Evolutionary conservation across 1,140 invertebrate genomes (phyloP), one percentile per base, ranked within the genome.

Genomic region (Lordiphosa clarofinis): DNA sequence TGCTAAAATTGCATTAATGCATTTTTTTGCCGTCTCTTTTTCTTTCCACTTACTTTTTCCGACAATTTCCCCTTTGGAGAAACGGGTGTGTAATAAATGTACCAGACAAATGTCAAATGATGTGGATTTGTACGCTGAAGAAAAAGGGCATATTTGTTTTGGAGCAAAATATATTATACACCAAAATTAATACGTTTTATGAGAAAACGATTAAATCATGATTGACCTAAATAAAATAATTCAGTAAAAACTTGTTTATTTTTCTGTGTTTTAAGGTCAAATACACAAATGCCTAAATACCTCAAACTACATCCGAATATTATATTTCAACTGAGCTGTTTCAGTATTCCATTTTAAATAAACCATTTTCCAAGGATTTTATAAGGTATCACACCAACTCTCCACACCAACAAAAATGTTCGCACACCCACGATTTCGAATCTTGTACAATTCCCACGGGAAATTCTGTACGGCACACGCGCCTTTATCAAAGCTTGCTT

Each of bases 1-100:
- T 65, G 74, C 74, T 73, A 61, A 78, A 78, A 79, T 81, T 81
- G 75, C 74, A 79, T 79, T 79, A 79, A 74, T 70, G 75, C 66
- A 61, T 57, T 75, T 48, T 21, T 40, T 28, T n/a, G 21, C 43
- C 28, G 49, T 31, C 48, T 48, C 10, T n/a, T 19, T 11, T 21
- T 4, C 11, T 46, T 46, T 5, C 53, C 47, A 54, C 21, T 46
- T 63, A 52, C 15, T 60, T 47, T 43, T 10, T 31, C 24, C 40
- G n/a, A 19, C 24, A 68, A 54, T 54, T 78, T 55, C 50, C 24
- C 50, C 52, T 56, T 37, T 50, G 46, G 52, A 28, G 4, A 28
- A 28, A 28, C 24, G 24, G 24, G 24, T 24, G 47, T 40, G 39
- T 58, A 19, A 40, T 19, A 78, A 67, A 57, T 59, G 50, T 72